Conservation (phyloP, 1,140 invertebrate species). For the Mercenaria mercenaria region DNA sequence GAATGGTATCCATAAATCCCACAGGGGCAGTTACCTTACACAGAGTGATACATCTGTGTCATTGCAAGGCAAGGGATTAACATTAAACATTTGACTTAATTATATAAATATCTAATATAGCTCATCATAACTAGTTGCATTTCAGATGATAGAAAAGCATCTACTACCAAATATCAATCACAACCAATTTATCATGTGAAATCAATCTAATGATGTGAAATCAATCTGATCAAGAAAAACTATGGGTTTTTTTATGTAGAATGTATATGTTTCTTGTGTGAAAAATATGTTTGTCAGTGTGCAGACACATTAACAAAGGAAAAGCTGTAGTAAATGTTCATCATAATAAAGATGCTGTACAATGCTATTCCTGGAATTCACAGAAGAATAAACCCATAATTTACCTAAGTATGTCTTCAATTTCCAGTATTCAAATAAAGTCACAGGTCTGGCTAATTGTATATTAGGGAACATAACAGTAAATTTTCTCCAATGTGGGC, state of each 20-base stretch:
- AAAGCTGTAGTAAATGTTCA: neutral
- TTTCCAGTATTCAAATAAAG: constrained; percentile 32
- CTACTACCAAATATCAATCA: neutral
- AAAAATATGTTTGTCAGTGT: neutral
- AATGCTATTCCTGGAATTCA: neutral
- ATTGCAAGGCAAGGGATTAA: neutral
- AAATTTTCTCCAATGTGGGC: constrained; percentile 31
- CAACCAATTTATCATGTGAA: no score
- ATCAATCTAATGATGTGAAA: no score
- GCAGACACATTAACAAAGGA: neutral
- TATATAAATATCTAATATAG: no score
- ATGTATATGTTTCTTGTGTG: neutral
- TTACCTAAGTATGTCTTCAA: neutral
- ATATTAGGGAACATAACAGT: constrained; percentile 39
- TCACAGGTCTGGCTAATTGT: constrained; percentile 2
- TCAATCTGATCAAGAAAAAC: no score
- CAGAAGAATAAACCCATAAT: constrained; percentile 7
- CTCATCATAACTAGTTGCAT: no score
- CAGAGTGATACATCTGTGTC: neutral
- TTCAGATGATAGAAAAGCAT: no score
- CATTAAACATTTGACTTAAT: neutral
- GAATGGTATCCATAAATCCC: neutral
- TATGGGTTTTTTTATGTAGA: neutral
- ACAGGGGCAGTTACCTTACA: neutral
- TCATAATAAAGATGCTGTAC: constrained; percentile 21